These are phyloP conservation scores for Heliconius himera DNA, from an alignment of 1,140 invertebrate genomes.

Conservation along the genomic window DNA sequence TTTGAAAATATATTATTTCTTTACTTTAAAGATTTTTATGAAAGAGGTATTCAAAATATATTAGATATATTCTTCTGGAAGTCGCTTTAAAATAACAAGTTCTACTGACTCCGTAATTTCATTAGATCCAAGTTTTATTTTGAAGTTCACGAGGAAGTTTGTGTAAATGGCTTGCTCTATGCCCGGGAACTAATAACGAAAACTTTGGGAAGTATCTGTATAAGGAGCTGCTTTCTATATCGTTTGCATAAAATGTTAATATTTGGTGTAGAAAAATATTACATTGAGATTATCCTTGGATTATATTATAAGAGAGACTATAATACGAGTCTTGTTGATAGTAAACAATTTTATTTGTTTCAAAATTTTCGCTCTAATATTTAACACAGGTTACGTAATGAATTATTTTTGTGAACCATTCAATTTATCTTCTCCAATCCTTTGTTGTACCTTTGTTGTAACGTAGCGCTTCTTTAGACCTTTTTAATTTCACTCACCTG, in stretches of 20 bases:
- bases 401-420: too few relatives aligned
- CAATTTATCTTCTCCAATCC: too few relatives aligned
- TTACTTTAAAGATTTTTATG: not conserved
- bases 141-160: conserved; percentile 53
- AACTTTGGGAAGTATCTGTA: conserved; percentile 30
- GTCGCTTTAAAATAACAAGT: conserved; percentile 21
- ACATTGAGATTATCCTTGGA: not conserved
- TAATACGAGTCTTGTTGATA: not conserved
- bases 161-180: conserved; percentile 44
- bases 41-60: not conserved
- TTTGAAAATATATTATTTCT: not conserved
- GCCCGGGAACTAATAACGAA: conserved; percentile 43
- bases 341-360: not conserved
- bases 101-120: conserved; percentile 50
- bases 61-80: not conserved
- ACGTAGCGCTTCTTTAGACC: too few relatives aligned
- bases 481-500: conserved; percentile 63
- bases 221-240: conserved; percentile 4
- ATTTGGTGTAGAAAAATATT: not conserved
- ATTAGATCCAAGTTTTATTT: conserved; percentile 54
- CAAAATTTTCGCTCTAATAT: not conserved
- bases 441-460: too few relatives aligned
- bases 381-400: too few relatives aligned
- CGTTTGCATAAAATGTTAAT: conserved; percentile 6
- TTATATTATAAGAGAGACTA: not conserved